Conservation (phyloP, 2,113 vertebrate genomes). For the Morphnarchus princeps region DNA sequence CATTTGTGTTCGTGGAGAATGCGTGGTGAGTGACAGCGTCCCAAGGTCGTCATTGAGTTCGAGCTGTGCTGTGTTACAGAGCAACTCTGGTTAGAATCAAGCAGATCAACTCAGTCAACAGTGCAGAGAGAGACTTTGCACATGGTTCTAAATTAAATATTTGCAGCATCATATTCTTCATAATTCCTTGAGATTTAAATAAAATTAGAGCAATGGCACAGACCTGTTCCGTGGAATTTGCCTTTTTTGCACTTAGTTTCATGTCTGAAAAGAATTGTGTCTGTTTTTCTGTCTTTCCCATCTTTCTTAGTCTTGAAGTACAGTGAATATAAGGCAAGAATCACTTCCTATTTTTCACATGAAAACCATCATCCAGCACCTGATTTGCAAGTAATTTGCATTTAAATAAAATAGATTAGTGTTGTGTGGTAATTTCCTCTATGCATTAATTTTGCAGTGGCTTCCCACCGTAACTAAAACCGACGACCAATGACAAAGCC, state of each 20-base stretch:
- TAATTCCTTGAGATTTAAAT: background rate
- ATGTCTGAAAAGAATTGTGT: background rate
- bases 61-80: background rate
- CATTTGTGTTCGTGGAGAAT: conserved; percentile 93
- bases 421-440: background rate
- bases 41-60: rapidly evolving
- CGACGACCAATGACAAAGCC: background rate
- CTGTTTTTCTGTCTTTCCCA: background rate
- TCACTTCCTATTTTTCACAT: background rate
- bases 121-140: background rate
- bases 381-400: background rate
- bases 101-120: rapidly evolving
- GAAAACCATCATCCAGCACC: background rate
- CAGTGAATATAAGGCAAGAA: background rate
- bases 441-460: background rate
- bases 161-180: background rate
- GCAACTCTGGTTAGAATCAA: background rate
- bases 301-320: background rate
- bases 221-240: background rate
- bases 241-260: background rate
- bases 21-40: conserved; percentile 83
- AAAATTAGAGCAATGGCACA: background rate
- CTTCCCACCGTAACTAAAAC: background rate
- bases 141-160: background rate
- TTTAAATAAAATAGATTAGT: background rate